Conservation (phyloP, 2,797 vertebrate species). For the Rhyacichthys aspro region DNA sequence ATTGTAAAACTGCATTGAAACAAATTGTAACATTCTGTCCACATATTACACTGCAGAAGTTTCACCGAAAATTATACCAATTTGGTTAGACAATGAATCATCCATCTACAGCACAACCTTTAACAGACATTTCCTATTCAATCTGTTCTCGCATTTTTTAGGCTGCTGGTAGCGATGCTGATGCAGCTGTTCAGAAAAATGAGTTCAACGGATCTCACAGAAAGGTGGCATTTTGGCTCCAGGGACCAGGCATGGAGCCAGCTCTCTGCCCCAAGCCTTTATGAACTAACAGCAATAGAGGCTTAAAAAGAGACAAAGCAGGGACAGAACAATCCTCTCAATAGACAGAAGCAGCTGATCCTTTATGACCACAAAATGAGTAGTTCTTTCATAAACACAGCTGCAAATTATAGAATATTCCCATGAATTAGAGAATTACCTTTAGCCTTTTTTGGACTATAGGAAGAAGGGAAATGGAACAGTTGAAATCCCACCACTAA, state of each 20-base stretch:
- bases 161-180: constrained; percentile 40
- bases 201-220: constrained; percentile 43
- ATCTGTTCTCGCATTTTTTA: constrained; percentile 12
- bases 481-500: background rate
- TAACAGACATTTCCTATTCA: background rate
- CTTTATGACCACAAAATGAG: constrained; percentile 56
- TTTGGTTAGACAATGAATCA: constrained; percentile 2
- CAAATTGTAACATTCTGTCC: background rate
- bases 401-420: constrained; percentile 55
- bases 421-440: constrained; percentile 1
- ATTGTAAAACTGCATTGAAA: background rate
- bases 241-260: constrained; percentile 68
- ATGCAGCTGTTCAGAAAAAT: constrained; percentile 62
- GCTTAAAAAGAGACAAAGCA: constrained; percentile 71
- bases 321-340: constrained; percentile 48
- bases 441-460: background rate
- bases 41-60: background rate
- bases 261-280: constrained; percentile 59
- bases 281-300: constrained; percentile 63
- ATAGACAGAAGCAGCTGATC: constrained; percentile 75
- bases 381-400: constrained; percentile 59
- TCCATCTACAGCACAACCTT: constrained; percentile 3
- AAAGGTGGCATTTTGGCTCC: constrained; percentile 53
- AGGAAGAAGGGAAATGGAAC: background rate
- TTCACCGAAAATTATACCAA: background rate